Evolutionary conservation across 1,140 invertebrate species (phyloP).

Genomic region (Trichonephila inaurata): DNA sequence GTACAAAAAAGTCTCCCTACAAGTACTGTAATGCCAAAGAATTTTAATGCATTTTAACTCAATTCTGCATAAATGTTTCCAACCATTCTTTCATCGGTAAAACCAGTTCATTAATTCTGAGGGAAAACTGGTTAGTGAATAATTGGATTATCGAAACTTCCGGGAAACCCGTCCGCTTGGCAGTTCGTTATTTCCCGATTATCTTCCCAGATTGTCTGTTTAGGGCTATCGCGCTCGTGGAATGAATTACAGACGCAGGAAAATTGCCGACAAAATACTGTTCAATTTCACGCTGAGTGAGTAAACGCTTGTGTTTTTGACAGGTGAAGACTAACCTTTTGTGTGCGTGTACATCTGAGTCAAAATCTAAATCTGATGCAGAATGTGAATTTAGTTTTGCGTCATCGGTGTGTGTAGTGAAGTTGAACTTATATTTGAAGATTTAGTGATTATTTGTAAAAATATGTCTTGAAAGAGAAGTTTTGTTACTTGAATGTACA

Average conservation of each 20-base stretch:
- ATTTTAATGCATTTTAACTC: too few species aligned
- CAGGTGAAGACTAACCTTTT: not conserved
- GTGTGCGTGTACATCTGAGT: not conserved
- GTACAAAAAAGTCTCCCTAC: too few species aligned
- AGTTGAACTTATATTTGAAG: too few species aligned
- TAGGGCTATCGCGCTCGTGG: not conserved
- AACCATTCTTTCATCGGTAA: not conserved
- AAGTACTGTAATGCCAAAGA: too few species aligned
- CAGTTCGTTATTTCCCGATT: constrained; percentile 10
- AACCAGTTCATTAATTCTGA: not conserved
- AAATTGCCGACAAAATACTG: not conserved
- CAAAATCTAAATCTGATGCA: not conserved
- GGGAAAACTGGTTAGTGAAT: not conserved
- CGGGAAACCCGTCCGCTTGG: not conserved
- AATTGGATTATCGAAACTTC: constrained; percentile 8
- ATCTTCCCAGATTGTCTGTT: constrained; percentile 5
- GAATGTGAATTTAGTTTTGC: too few species aligned
- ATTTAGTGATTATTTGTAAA: too few species aligned
- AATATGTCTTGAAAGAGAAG: too few species aligned
- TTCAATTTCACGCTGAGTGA: constrained; percentile 23
- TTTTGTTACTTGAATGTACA: too few species aligned
- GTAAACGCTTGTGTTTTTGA: not conserved
- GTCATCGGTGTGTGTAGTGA: too few species aligned
- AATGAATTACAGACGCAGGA: not conserved
- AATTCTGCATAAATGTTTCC: too few species aligned